phyloP scores from a whole-genome alignment of 2,797 vertebrate species.

The Vipera ursinii region DNA sequence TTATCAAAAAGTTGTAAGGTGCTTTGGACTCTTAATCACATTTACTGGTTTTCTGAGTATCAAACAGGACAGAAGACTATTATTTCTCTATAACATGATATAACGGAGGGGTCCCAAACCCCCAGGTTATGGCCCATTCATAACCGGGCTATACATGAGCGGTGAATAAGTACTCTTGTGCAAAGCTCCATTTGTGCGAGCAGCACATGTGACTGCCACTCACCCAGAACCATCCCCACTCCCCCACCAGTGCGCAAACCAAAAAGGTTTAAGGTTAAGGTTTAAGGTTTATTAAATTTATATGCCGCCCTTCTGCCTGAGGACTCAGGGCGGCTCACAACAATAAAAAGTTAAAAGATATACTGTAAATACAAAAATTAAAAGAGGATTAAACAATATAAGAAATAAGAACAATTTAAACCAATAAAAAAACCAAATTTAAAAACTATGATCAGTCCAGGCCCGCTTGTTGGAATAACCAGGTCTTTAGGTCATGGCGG shows the following conservation, averaged over 20 bases:
- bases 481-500: too few relatives aligned
- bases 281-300: too few relatives aligned
- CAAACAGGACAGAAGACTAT: not conserved
- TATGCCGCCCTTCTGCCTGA: too few relatives aligned
- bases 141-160: not conserved
- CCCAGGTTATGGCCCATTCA: not conserved
- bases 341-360: too few relatives aligned
- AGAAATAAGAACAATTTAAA: too few relatives aligned
- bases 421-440: too few relatives aligned
- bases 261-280: too few relatives aligned
- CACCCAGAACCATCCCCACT: not conserved
- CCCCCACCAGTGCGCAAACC: not conserved
- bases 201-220: not conserved
- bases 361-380: too few relatives aligned
- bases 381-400: too few relatives aligned
- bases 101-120: not conserved
- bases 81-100: not conserved
- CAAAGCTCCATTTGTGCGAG: not conserved
- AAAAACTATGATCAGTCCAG: too few relatives aligned
- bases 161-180: not conserved
- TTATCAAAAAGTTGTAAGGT: not conserved
- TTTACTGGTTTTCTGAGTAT: not conserved
- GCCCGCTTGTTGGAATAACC: too few relatives aligned
- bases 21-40: not conserved
- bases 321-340: too few relatives aligned